Evolutionary conservation across 2,888 invertebrate species (phyloP).

Genomic region (Ectemnius lituratus): DNA sequence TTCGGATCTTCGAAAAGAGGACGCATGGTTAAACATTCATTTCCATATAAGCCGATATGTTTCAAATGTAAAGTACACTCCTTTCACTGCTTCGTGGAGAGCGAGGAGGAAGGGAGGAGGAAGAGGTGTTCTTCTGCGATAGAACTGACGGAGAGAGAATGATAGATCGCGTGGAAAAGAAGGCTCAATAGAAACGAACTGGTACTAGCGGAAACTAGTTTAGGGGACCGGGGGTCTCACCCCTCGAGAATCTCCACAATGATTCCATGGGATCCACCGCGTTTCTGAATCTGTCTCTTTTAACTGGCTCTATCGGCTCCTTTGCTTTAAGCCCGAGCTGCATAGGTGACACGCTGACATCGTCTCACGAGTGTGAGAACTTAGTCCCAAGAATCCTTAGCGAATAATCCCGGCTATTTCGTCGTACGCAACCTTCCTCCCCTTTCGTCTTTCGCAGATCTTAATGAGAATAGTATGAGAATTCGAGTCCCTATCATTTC

Average conservation of each 20-base stretch:
- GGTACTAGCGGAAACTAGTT: slow-evolving; percentile 69
- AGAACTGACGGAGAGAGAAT: slow-evolving; percentile 21
- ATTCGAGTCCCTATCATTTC: too few species aligned
- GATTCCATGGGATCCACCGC: slow-evolving; percentile 56
- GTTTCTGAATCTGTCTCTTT: slow-evolving; percentile 58
- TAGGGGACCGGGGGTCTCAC: slow-evolving; percentile 56
- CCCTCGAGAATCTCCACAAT: slow-evolving; percentile 59
- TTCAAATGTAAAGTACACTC: slow-evolving; percentile 69
- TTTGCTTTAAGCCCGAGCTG: slow-evolving; percentile 36
- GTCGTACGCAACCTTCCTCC: slow-evolving; percentile 2
- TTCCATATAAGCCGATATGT: slow-evolving; percentile 72
- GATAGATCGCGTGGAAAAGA: slow-evolving; percentile 25
- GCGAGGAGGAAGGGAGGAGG: slow-evolving; percentile 40
- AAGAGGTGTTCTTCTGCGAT: slow-evolving; percentile 17
- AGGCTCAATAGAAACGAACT: slow-evolving; percentile 53
- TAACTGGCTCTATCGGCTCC: slow-evolving; percentile 56
- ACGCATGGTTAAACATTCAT: slow-evolving; percentile 69
- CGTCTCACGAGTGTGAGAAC: slow-evolving; percentile 63
- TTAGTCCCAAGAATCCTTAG: slow-evolving; percentile 50
- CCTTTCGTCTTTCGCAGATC: neutral
- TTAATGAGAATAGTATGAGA: neutral
- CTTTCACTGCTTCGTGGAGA: slow-evolving; percentile 26
- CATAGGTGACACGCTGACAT: slow-evolving; percentile 22
- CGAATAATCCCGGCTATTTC: slow-evolving; percentile 33
- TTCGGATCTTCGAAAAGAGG: slow-evolving; percentile 54